Evolutionary conservation across 2,797 vertebrate species (phyloP), one percentile per base, ranked within the genome.

Genomic region (Ambastaia sidthimunki): DNA sequence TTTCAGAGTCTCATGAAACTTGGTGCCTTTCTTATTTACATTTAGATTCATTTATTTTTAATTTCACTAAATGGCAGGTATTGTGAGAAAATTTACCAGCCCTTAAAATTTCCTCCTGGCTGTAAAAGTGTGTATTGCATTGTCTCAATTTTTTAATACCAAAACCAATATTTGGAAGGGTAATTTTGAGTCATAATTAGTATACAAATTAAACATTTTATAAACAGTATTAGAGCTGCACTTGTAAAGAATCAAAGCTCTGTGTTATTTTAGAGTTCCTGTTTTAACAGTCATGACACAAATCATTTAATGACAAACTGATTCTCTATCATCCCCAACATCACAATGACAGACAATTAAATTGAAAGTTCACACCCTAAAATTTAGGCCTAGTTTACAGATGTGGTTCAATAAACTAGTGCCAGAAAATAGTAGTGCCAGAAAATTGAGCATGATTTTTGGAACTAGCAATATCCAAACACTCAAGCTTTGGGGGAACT

Each of bases 391-490:
- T 54, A 48, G 74, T 74, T 83, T 75, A 11, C 74, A 70, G 1
- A 5, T 16, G 13, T 63, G 25, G 15, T 63, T 63, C 2, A 63
- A 15, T 25, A 34, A 34, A 31, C 16, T 3, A 31, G 31, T 37
- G 62, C 9, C 18, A 37, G 16, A 37, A 87, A 89, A 86, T 81
- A 44, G 41, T 10, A 31, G 31, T n/a, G 62, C 18, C 18, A 37
- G 16, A 37, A 87, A 89, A 86, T 81, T 83, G 78, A 84, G 71
- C 23, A 81, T 82, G 85, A 85, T 91, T 89, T 88, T 85, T 67
- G 87, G 57, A 91, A 89, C 87, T 87, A 89, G 77, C 73, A 82
- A 69, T 83, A 87, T 90, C 90, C 87, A 74, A 87, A 88, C 89
- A 81, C 86, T 88, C 83, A 80, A 81, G 37, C 87, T 76, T 83